A percentile compares a stretch with the other conserved stretches of the same genome.
These are phyloP conservation scores for Pharmacophagus antenor DNA, from an alignment of 2,888 invertebrate genomes.

Conservation along the genomic window DNA sequence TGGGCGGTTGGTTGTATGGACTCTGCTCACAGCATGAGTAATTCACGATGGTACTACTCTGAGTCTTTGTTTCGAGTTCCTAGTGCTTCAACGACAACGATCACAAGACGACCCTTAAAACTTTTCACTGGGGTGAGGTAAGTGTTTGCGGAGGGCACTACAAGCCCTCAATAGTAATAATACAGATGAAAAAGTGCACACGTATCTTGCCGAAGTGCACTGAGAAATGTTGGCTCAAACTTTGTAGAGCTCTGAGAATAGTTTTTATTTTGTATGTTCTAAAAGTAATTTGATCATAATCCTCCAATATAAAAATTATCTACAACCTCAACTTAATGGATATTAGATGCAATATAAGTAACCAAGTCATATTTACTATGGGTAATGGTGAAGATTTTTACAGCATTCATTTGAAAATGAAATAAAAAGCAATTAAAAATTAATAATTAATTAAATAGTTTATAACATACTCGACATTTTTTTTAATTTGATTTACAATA, in stretches of 20 bases:
- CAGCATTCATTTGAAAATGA: too few relatives aligned
- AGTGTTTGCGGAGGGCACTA: slow-evolving; percentile 36
- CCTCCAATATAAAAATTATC: too few relatives aligned
- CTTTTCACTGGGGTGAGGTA: slow-evolving; percentile 38
- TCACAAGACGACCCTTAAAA: slow-evolving; percentile 42
- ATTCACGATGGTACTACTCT: slow-evolving; percentile 39
- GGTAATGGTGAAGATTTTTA: too few relatives aligned
- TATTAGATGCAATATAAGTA: too few relatives aligned
- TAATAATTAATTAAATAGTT: too few relatives aligned
- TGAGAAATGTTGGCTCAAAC: not conserved
- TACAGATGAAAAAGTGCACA: slow-evolving; percentile 30
- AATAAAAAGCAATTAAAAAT: too few relatives aligned
- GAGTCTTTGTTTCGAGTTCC: slow-evolving; percentile 44
- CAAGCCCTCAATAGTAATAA: slow-evolving; percentile 21
- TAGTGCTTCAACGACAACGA: slow-evolving; percentile 51
- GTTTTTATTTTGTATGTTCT: not conserved
- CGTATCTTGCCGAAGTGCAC: slow-evolving; percentile 11
- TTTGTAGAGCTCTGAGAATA: too few relatives aligned
- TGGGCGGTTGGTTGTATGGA: slow-evolving; percentile 34
- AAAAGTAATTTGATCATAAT: not conserved
- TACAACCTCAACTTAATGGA: too few relatives aligned
- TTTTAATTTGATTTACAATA: too few relatives aligned
- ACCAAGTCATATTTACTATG: too few relatives aligned
- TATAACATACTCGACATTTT: too few relatives aligned
- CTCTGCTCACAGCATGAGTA: slow-evolving; percentile 40